Evolutionary conservation across 2,113 vertebrate genomes (phyloP), one percentile per base, ranked within the genome.

Genomic region (Epinephelus moara): DNA sequence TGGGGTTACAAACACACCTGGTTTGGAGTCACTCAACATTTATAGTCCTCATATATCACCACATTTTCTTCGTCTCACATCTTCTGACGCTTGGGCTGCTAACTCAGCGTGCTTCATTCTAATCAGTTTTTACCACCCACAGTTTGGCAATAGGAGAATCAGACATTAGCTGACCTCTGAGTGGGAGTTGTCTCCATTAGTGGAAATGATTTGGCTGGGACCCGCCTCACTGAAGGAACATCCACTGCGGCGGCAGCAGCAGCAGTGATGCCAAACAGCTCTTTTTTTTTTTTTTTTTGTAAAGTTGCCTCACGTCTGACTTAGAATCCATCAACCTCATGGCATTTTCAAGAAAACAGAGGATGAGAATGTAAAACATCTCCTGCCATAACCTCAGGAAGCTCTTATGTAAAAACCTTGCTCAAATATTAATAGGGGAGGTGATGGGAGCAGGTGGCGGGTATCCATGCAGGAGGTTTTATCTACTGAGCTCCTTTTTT

Each of bases 131-230:
- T 68, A 23, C 81, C 87, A 40, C 89, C 84, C 66, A 77, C 84
- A 4, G 55, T 69, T 86, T 91, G 90, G 90, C 92, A 83, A 45
- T 33, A 19, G 45, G 4, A 70, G 75, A 79, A 52, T 15, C 76
- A 64, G 81, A 88, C 78, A 78, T 81, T 84, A 84, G 81, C 83
- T 70, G 70, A 57, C 64, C 75, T 78, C 78, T 66, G 82, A 88
- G 82, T 81, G 78, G 81, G 89, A 83, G 85, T 30, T 1, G 55
- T 84, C 78, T 88, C 92, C 89, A 92, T 92, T 90, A 92, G 89
- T 67, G 89, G 70, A 79, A 88, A 90, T 83, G n/a, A 86, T 93
- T 92, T 90, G 89, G 89, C 89, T 13, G 6, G 11, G 57, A 47
- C 70, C 79, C 7, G 53, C 68, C 81, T 85, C 64, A 12, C 73